Evolutionary conservation across 2,888 invertebrate genomes (phyloP), one percentile per base, ranked within the genome.

Genomic region (Odontocerum albicorne): DNA sequence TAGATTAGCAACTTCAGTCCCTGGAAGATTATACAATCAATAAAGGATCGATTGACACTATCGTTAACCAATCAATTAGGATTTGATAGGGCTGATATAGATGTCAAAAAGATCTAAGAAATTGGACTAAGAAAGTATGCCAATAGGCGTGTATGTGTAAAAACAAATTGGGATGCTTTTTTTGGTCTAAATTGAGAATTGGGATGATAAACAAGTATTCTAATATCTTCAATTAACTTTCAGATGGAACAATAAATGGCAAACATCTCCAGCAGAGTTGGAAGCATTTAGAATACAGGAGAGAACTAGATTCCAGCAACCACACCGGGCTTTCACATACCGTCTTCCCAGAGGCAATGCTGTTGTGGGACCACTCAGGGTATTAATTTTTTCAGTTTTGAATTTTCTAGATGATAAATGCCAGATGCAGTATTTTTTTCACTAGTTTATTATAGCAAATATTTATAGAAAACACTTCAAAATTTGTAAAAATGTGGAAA

Each of bases 301-400:
- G 70, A 80, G 87, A 12, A 75, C 82, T 63, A 80, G 96, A 42
- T 97, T 94, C 68, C 87, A 90, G 40, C 86, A 90, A 59, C 95
- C 96, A 0, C 93, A 95, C 62, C 90, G 90, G 67, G 90, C 96
- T 0, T 97, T 92, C 67, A 95, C 95, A 0, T 96, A 93, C 66
- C 77, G 85, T 12, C 87, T 93, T 77, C 89, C 94, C 67, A 92
- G 90, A 63, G 95, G 88, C 67, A 89, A 88, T 63, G 86, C 87
- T 39, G 86, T 90, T 4, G 91, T 92, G 3, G 91, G 90, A 0
- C 91, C 90, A 0, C 86, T 91, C 0, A 88, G 89, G 69, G 89
- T 90, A 31, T 87, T 90, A 62, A 32, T 7, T 8, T 90, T 17
- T 8, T 16, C 7, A 39, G 7, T n/a, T 39, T 39, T n/a, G n/a